Evolutionary conservation across 2,888 invertebrate species (phyloP), one percentile per base, ranked within the genome.

Genomic region (Agrotis clavis): DNA sequence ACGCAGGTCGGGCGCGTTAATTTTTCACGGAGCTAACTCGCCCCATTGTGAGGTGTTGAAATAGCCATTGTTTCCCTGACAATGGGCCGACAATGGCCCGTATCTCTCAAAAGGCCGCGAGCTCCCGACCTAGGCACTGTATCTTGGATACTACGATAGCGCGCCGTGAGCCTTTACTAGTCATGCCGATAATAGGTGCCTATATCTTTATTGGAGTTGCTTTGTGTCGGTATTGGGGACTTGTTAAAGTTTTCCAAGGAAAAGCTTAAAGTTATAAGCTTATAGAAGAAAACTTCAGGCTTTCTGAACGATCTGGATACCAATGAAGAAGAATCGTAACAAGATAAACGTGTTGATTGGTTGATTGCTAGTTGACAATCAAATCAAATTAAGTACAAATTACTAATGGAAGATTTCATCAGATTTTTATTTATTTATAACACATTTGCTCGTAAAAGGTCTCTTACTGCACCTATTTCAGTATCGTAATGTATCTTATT

Each of bases 11-110:
- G 85, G 87, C 85, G 89, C 89, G 90, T 93, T 91, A 92, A 92
- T 92, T 94, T 94, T 94, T 93, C 92, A 91, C 89, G 86, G 88
- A 90, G 90, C 91, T 90, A 91, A 90, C 92, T 90, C 88, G 86
- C 74, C 86, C 90, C 87, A 92, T 93, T 93, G 93, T 93, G 89
- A 91, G 91, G 93, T 91, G 92, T 92, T 89, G 91, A 90, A 91
- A 91, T 87, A 87, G 87, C 90, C 83, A 92, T 94, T 94, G 93
- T 94, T 90, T 88, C 86, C 67, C 84, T 89, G 89, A 93, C 93
- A 94, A 93, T 92, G 88, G 88, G 67, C 87, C 87, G 83, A 93
- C 93, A 93, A 93, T 92, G 87, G 90, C 89, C 89, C 87, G 89
- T 90, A 90, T 91, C 92, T 92, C 88, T 86, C 88, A 88, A 92